Evolutionary conservation across 2,888 invertebrate genomes (phyloP), one percentile per base, ranked within the genome.

Genomic region (Mantis religiosa): DNA sequence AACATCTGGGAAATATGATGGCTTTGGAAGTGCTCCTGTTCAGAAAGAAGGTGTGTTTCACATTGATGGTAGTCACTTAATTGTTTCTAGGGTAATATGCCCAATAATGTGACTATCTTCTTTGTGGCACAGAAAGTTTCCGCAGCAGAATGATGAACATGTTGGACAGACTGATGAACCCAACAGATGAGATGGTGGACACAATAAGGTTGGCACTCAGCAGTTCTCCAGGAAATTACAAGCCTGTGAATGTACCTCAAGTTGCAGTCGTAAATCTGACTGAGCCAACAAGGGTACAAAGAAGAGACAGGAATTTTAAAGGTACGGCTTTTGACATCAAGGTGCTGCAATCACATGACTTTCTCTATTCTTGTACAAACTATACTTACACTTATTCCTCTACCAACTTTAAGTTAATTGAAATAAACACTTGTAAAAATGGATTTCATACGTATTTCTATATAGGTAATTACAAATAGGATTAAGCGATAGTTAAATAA

Each of bases 21-120:
- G 91, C 1, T 91, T 90, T 90, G 91, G 91, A 54, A 90, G 89
- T 82, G 90, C 89, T 81, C 88, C 90, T 87, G 20, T 84, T 3
- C 82, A 88, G 14, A 90, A 88, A 47, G 86, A 89, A 82, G 88
- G 89, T 89, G 88, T 81, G n/a, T 85, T 71, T n/a, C n/a, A n/a
- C n/a, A n/a, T n/a, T n/a, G n/a, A n/a, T n/a, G n/a, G n/a, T n/a
- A n/a, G n/a, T n/a, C n/a, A n/a, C 9, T 25, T 27, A 47, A 20
- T 6, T 27, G 6, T 47, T n/a, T 14, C 3, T 83, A 27, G n/a
- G 12, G 28, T 27, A 83, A 27, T 82, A 25, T 82, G 54, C 54
- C 20, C 54, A 14, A 83, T n/a, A 15, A 28, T 83, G 83, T 3
- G n/a, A 0, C 4, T 85, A 6, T 85, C 2, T 20, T 71, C 3